A percentile compares a stretch with the other conserved stretches of the same genome.
Conservation (phyloP, 2,113 vertebrate genomes). For the Hippocampus guttulatus region DNA sequence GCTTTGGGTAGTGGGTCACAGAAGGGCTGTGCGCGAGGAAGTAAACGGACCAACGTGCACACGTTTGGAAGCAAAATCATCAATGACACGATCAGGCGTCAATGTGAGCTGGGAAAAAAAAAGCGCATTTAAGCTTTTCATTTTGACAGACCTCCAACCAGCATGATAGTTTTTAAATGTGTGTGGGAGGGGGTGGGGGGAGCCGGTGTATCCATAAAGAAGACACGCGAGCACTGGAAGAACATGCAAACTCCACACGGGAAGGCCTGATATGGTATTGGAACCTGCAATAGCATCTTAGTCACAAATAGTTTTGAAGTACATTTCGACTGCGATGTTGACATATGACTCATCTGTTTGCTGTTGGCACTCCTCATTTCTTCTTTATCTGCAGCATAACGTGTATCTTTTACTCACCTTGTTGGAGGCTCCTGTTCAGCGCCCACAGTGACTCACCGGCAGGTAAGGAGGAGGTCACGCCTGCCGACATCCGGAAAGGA, state of each 20-base stretch:
- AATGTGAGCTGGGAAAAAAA: too few species aligned
- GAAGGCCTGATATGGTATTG: too few species aligned
- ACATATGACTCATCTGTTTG: conserved; percentile 26
- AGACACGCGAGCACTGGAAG: too few species aligned
- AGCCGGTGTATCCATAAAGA: too few species aligned
- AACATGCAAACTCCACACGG: too few species aligned
- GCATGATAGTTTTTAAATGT: too few species aligned
- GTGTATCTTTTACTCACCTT: background rate
- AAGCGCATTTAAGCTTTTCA: too few species aligned
- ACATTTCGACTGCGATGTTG: conserved; percentile 1
- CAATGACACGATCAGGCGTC: background rate
- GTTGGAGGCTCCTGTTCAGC: conserved; percentile 7
- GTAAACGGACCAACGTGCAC: background rate
- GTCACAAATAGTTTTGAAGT: too few species aligned
- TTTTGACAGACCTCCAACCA: too few species aligned
- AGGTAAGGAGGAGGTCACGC: background rate
- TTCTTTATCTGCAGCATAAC: background rate
- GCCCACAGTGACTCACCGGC: conserved; percentile 13
- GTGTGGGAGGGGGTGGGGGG: too few species aligned
- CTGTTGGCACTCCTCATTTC: conserved; percentile 6
- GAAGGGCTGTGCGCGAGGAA: conserved; percentile 18
- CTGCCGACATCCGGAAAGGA: background rate
- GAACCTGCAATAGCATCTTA: too few species aligned
- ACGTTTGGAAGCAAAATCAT: background rate
- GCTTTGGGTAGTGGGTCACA: conserved; percentile 35